Conservation (phyloP, 2,888 invertebrate species). For the Sphaerophoria rueppellii region DNA sequence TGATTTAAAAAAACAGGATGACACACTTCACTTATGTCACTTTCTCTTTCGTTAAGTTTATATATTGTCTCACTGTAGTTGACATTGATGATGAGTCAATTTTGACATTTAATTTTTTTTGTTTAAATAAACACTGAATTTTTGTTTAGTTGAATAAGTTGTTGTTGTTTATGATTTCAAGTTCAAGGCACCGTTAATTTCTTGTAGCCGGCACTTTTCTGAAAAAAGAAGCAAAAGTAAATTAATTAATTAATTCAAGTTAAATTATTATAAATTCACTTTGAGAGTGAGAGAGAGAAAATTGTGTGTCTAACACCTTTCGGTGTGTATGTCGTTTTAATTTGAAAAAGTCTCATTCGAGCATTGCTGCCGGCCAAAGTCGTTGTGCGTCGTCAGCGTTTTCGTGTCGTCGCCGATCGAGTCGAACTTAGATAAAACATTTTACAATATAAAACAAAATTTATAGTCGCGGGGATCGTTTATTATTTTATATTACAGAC, state of each 20-base stretch:
- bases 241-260: background rate
- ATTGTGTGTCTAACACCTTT: background rate
- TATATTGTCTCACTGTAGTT: slow-evolving; percentile 38
- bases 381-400: background rate
- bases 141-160: background rate
- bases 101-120: slow-evolving; percentile 35
- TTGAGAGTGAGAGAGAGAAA: slow-evolving; percentile 15
- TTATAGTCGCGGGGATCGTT: slow-evolving; percentile 59
- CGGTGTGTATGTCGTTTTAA: slow-evolving; percentile 3
- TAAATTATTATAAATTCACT: slow-evolving; percentile 14
- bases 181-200: slow-evolving; percentile 60
- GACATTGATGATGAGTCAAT: slow-evolving; percentile 62
- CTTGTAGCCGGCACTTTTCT: slow-evolving; percentile 24
- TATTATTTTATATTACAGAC: slow-evolving; percentile 53
- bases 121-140: background rate
- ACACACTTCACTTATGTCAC: slow-evolving; percentile 16
- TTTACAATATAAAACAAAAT: slow-evolving; percentile 23
- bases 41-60: slow-evolving; percentile 41
- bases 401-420: slow-evolving; percentile 37
- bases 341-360: slow-evolving; percentile 43
- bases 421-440: slow-evolving; percentile 58
- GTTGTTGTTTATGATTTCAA: slow-evolving; percentile 45
- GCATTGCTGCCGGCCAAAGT: slow-evolving; percentile 3
- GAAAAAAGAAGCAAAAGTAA: background rate
- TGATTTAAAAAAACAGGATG: slow-evolving; percentile 16